Base-by-base conservation (phyloP, 2,797 vertebrate species). In the Bovichtus diacanthus region DNA sequence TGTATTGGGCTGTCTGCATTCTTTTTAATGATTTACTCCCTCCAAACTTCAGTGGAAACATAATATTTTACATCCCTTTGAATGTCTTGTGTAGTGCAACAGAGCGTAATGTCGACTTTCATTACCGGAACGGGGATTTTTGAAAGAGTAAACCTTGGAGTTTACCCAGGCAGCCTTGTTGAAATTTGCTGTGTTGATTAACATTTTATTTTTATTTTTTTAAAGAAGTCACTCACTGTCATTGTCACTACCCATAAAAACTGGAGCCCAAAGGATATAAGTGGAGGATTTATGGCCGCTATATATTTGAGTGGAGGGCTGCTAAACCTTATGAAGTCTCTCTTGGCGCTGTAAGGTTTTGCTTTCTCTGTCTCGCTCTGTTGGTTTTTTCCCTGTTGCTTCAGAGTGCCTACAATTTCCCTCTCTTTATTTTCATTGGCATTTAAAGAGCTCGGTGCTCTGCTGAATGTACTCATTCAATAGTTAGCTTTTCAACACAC, bases 391-490 rank as follows among this genome's bases (percentile, higher is more conserved):
- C 81, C 84, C 87, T 84, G 88, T 93, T 90, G 89, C 87, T 91
- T 91, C 75, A 72, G 88, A 93, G 91, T 88, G 86, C 90, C 90
- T 85, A 89, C 90, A 90, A 90, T 93, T 91, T 87, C 87, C 90
- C 87, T 87, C 86, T 87, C 87, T 94, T 93, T 94, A 93, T 95
- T 95, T 94, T 92, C 91, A 91, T 89, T 92, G 92, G 91, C 90
- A 90, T 94, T 93, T 94, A 93, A 93, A 92, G 88, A 92, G 83
- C 83, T 83, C 61, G 3, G 85, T 16, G 65, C 84, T 82, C 80
- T 76, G 85, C 89, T 92, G 85, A 93, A 93, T 91, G 86, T 90
- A 87, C 80, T 92, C 86, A 85, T 90, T 95, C 92, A 93, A 92
- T 88, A 69, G 85, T 63, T 54, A 67, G 81, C 87, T 91, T 92